Evolutionary conservation across 2,888 invertebrate species (phyloP), one percentile per base, ranked within the genome.

Genomic region (Melanostoma scalare): DNA sequence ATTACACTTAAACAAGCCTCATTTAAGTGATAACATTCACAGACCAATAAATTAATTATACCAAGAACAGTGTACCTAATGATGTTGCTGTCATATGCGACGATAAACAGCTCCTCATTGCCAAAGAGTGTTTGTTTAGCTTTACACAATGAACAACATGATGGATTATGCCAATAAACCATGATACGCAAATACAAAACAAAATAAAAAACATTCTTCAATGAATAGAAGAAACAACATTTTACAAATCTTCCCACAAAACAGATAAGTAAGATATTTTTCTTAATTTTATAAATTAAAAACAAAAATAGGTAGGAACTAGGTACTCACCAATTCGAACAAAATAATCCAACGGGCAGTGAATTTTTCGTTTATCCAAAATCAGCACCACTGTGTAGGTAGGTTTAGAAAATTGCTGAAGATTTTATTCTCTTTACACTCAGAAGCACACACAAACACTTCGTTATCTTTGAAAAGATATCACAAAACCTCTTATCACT

Each of bases 41-140:
- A 33, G 5, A 10, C 56, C 30, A 40, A 69, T 48, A 56, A 58
- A 46, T 46, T 30, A 53, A 67, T 35, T 42, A 46, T 9, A 10
- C 40, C 53, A 10, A 56, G 30, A 56, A 56, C 56, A 56, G 30
- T 30, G 4, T 10, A 48, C 30, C n/a, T 9, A 58, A 40, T 31
- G 40, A 58, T 6, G 42, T 40, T 30, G 6, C 42, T 20, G 61
- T 61, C 42, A 35, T 35, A 46, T 36, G 56, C 46, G 69, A 75
- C 76, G 61, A 67, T 67, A 75, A 75, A 76, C 46, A 48, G 40
- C 30, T 71, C 60, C 53, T 67, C 80, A 81, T 71, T 75, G 71
- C 60, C 42, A 67, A 67, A 58, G 58, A 69, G 71, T 48, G 76
- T 55, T 76, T 20, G 20, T 20, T 1, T 20, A 20, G 20, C 20